Evolutionary conservation across 2,113 vertebrate genomes (phyloP).

Genomic region (Corydoras maculifer): DNA sequence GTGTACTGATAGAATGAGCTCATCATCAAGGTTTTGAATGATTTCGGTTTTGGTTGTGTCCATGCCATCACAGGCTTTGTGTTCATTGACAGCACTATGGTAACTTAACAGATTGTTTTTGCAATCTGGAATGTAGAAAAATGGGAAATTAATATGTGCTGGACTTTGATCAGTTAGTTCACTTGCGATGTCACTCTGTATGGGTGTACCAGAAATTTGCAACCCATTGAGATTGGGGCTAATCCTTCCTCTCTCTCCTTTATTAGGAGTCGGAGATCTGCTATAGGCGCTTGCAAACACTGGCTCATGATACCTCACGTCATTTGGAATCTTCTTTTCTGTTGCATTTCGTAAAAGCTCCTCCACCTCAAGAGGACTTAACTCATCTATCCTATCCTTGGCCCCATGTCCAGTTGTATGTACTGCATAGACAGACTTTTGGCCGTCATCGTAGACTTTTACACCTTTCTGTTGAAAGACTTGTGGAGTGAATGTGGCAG

Average conservation of each 20-base stretch:
- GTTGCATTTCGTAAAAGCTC: slow-evolving; percentile 82
- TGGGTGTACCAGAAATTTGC: slow-evolving; percentile 31
- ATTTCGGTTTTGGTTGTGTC: no score
- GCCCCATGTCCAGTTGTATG: slow-evolving; percentile 50
- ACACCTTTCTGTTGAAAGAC: slow-evolving; percentile 71
- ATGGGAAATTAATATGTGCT: no score
- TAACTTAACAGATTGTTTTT: no score
- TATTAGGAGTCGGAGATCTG: slow-evolving; percentile 62
- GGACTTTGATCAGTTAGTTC: slow-evolving; percentile 35
- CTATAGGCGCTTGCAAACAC: slow-evolving; percentile 80
- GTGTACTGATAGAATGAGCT: slow-evolving; percentile 39
- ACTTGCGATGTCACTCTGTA: slow-evolving; percentile 48
- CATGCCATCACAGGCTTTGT: no score
- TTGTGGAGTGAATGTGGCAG: slow-evolving; percentile 75
- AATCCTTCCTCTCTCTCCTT: slow-evolving; percentile 55
- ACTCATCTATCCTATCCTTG: slow-evolving; percentile 61
- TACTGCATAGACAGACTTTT: slow-evolving; percentile 81
- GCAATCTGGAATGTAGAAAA: no score
- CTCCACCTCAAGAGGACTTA: slow-evolving; percentile 79
- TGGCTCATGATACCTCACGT: slow-evolving; percentile 83
- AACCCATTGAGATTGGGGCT: slow-evolving; percentile 46
- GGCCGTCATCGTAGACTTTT: slow-evolving; percentile 89
- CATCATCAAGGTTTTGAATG: no score
- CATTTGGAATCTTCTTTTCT: slow-evolving; percentile 68
- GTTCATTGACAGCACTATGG: no score